These are phyloP conservation scores for Dryas iulia DNA, from an alignment of 1,140 invertebrate species.

Conservation along the genomic window DNA sequence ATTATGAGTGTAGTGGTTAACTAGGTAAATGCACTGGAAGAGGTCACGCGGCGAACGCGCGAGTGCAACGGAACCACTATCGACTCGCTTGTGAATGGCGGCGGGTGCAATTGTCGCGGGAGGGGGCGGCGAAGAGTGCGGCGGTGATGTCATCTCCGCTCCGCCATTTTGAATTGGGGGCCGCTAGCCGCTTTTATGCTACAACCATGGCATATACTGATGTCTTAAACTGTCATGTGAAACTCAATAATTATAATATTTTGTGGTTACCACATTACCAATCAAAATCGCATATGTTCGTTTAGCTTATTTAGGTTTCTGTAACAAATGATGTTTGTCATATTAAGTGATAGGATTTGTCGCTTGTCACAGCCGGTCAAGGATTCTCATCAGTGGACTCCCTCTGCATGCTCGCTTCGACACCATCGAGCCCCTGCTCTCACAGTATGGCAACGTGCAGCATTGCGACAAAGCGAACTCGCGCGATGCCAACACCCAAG, in stretches of 20 bases:
- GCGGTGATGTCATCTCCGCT: conserved; percentile 65
- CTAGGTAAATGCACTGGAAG: conserved; percentile 45
- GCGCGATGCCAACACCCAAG: conserved; percentile 88
- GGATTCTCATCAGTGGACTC: conserved; percentile 93
- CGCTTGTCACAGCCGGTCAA: conserved; percentile 86
- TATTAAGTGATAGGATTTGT: conserved; percentile 46
- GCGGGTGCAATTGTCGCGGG: conserved; percentile 31
- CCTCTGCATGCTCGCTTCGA: conserved; percentile 89
- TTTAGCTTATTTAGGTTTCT: conserved; percentile 4
- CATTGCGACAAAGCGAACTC: conserved; percentile 91
- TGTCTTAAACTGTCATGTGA: not conserved
- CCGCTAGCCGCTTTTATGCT: conserved; percentile 25
- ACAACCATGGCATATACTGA: conserved; percentile 1
- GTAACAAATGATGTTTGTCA: conserved; percentile 15
- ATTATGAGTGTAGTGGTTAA: conserved; percentile 15
- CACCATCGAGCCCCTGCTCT: conserved; percentile 91
- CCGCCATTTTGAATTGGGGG: conserved; percentile 67
- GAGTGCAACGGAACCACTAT: conserved; percentile 56
- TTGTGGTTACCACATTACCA: not conserved
- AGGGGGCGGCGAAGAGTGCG: conserved; percentile 27
- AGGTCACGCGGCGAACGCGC: conserved; percentile 45
- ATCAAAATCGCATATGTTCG: not conserved
- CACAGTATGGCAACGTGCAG: conserved; percentile 89
- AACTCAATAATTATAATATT: not conserved
- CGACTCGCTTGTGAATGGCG: conserved; percentile 65